A percentile compares a stretch with the other conserved stretches of the same genome.
These are phyloP conservation scores for Erebia epiphron DNA, from an alignment of 2,888 invertebrate genomes.

Conservation along the genomic window DNA sequence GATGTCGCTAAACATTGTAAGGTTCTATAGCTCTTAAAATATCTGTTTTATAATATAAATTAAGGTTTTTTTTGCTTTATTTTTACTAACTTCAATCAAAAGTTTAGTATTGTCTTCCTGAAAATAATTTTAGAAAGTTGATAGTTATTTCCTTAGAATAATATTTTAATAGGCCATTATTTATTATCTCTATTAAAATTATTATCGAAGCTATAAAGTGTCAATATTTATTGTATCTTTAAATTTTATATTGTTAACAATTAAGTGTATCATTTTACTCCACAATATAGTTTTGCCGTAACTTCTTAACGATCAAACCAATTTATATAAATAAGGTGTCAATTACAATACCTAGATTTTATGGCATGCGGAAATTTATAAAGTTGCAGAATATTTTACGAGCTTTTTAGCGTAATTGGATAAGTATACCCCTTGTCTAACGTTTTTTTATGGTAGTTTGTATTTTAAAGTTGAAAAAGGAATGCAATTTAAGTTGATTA, in stretches of 20 bases:
- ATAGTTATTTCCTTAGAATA: neutral
- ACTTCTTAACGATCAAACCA: conserved; percentile 7
- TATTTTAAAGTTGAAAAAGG: no score
- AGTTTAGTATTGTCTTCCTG: neutral
- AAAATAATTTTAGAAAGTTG: neutral
- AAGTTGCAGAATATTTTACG: neutral
- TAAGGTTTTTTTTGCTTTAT: no score
- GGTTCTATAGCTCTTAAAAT: neutral
- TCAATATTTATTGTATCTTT: neutral
- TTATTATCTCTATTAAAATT: neutral
- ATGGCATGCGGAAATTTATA: neutral
- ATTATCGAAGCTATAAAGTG: neutral
- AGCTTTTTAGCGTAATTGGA: neutral
- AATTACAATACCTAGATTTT: conserved; percentile 7
- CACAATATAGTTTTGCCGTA: neutral
- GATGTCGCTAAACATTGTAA: conserved; percentile 43
- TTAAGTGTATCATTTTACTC: neutral
- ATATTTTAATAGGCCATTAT: neutral
- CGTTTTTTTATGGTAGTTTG: no score
- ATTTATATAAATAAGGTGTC: conserved; percentile 11
- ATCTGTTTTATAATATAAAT: no score
- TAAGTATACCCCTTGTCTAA: neutral
- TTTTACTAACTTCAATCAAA: neutral
- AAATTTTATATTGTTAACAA: conserved; percentile 1
- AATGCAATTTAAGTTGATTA: no score